Evolutionary conservation across 2,113 vertebrate genomes (phyloP).

Genomic region (Oophaga pumilio): DNA sequence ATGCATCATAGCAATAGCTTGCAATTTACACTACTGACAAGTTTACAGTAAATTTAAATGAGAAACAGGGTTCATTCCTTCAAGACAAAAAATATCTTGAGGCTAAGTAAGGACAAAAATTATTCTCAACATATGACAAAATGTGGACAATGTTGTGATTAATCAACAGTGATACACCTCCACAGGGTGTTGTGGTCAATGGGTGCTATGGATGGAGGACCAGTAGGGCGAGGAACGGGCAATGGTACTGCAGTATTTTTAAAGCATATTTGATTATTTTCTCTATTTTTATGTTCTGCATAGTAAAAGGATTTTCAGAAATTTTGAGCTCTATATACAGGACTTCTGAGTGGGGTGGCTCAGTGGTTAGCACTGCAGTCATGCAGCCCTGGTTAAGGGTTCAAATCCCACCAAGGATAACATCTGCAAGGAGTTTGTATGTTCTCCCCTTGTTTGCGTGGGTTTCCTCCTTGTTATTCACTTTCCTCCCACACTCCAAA

Average conservation of each 20-base stretch:
- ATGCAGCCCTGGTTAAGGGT: no score
- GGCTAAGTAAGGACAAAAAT: slow-evolving; percentile 27
- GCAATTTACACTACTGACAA: slow-evolving; percentile 38
- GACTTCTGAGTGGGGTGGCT: no score
- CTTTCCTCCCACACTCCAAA: no score
- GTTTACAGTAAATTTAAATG: slow-evolving; percentile 42
- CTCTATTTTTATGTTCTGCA: neutral
- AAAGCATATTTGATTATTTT: neutral
- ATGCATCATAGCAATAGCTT: slow-evolving; percentile 19
- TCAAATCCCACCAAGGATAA: no score
- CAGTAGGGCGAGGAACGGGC: neutral
- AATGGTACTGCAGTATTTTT: neutral
- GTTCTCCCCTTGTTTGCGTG: no score
- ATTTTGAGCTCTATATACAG: neutral
- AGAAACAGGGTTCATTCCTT: slow-evolving; percentile 23
- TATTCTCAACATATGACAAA: neutral
- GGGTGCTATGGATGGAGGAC: neutral
- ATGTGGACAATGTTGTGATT: neutral
- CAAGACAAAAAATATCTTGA: neutral
- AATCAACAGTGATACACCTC: neutral
- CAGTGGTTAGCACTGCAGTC: no score
- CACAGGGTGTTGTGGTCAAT: neutral
- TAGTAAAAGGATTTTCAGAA: neutral
- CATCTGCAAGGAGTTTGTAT: no score
- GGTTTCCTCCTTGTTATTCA: no score